Evolutionary conservation across 1,140 invertebrate genomes (phyloP).

Genomic region (Globodera rostochiensis): DNA sequence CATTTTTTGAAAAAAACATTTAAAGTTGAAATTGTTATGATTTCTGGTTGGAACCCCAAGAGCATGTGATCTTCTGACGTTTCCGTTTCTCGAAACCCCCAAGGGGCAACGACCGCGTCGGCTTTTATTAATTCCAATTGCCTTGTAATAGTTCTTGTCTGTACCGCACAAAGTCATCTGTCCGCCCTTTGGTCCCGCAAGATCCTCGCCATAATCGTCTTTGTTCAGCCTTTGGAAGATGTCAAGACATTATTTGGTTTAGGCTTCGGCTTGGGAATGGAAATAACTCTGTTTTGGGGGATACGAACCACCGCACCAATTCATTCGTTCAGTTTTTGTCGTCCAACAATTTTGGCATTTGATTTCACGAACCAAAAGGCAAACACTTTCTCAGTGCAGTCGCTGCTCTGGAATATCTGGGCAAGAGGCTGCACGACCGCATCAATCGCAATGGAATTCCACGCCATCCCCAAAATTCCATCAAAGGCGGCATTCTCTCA

Average conservation of each 20-base stretch:
- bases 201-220: slow-evolving; percentile 66
- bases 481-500: slow-evolving; percentile 84
- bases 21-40: too few species aligned
- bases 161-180: slow-evolving; percentile 66
- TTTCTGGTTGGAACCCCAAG: too few species aligned
- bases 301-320: too few species aligned
- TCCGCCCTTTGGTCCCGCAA: slow-evolving; percentile 55
- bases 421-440: slow-evolving; percentile 70
- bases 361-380: slow-evolving; percentile 81
- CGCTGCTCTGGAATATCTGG: slow-evolving; percentile 91
- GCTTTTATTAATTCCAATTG: not conserved
- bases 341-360: not conserved
- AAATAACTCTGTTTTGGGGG: too few species aligned
- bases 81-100: too few species aligned
- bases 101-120: too few species aligned
- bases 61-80: too few species aligned
- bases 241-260: not conserved
- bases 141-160: slow-evolving; percentile 65
- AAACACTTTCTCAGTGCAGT: slow-evolving; percentile 79
- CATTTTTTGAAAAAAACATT: too few species aligned
- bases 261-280: too few species aligned
- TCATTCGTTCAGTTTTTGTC: not conserved
- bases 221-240: not conserved
- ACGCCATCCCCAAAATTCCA: slow-evolving; percentile 91
- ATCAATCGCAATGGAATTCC: slow-evolving; percentile 77